phyloP scores from a whole-genome alignment of 2,113 vertebrate genomes.

The Hyperopisus bebe region DNA sequence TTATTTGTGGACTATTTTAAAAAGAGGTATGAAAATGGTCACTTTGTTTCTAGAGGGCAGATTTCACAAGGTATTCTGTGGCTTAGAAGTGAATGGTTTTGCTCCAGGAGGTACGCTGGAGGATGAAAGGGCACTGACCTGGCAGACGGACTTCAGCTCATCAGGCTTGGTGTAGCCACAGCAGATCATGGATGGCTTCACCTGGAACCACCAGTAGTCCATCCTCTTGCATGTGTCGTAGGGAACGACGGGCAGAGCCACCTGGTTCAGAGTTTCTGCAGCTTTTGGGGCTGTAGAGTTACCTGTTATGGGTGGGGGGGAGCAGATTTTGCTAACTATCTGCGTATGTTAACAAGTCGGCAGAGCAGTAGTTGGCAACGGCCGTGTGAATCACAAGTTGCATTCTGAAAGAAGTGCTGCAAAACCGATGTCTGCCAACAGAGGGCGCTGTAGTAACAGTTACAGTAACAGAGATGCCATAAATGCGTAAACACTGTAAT shows the following conservation, averaged over 20 bases:
- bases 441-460: background rate
- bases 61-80: background rate
- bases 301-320: slow-evolving; percentile 34
- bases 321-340: background rate
- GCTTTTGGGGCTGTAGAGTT: slow-evolving; percentile 53
- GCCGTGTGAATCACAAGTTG: background rate
- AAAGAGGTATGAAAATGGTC: background rate
- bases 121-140: slow-evolving; percentile 37
- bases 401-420: background rate
- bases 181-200: slow-evolving; percentile 68
- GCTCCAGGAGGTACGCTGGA: background rate
- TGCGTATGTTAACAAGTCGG: background rate
- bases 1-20: background rate
- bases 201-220: slow-evolving; percentile 72
- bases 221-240: slow-evolving; percentile 59
- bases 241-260: slow-evolving; percentile 59
- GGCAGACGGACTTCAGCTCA: slow-evolving; percentile 63
- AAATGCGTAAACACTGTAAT: background rate
- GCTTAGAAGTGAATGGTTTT: background rate
- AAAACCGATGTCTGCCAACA: background rate
- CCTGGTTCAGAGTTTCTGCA: slow-evolving; percentile 60
- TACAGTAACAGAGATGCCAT: background rate
- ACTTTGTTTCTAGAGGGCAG: background rate
- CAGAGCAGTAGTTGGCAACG: too few species aligned
- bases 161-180: slow-evolving; percentile 61